Evolutionary conservation across 2,113 vertebrate species (phyloP).

Genomic region (Apus apus): DNA sequence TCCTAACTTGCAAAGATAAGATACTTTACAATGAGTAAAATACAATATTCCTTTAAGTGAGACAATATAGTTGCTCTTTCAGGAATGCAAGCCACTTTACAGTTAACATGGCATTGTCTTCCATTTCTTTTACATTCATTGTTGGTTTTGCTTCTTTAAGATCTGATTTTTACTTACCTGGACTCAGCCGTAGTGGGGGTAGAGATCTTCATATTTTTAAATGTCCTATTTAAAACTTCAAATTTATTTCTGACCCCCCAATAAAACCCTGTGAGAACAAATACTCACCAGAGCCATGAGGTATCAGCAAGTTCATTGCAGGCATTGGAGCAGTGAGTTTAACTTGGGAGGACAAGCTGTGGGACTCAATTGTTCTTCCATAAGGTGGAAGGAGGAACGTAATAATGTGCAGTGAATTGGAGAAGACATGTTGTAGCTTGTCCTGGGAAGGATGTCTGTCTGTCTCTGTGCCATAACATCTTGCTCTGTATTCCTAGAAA

Average conservation of each 20-base stretch:
- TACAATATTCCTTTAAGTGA: background rate
- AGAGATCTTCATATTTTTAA: background rate
- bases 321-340: background rate
- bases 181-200: background rate
- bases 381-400: constrained; percentile 35
- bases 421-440: constrained; percentile 16
- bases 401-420: background rate
- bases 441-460: constrained; percentile 32
- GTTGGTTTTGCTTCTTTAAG: background rate
- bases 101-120: background rate
- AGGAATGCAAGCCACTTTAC: background rate
- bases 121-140: background rate
- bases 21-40: background rate
- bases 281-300: background rate
- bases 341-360: background rate
- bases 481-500: constrained; percentile 36
- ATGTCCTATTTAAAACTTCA: background rate
- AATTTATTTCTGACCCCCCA: background rate
- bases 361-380: background rate
- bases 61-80: background rate
- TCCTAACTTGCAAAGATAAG: background rate
- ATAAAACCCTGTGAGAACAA: background rate
- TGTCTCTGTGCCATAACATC: background rate
- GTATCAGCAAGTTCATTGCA: background rate
- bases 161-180: background rate